Evolutionary conservation across 2,797 vertebrate species (phyloP).

Genomic region (Alectoris magna): DNA sequence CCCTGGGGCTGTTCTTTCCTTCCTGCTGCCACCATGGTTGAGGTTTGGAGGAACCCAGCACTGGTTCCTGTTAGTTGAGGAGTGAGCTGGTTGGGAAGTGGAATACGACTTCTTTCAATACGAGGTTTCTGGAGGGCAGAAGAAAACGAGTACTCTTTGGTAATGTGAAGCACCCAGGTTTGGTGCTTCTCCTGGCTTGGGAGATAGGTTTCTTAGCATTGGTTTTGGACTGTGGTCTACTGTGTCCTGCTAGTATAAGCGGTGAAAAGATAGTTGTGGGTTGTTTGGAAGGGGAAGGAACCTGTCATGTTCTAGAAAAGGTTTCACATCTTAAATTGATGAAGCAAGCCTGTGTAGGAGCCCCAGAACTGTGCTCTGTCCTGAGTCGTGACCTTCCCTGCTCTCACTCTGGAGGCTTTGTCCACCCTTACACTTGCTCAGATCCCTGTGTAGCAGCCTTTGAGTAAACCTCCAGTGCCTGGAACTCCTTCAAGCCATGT

Average conservation of each 20-base stretch:
- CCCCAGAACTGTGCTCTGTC: rapidly evolving
- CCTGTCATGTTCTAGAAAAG: not conserved
- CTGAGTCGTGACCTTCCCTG: not conserved
- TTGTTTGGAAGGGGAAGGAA: not conserved
- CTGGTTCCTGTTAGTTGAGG: not conserved
- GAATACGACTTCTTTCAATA: not conserved
- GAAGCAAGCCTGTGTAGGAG: not conserved
- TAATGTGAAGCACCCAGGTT: not conserved
- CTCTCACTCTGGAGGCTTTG: not conserved
- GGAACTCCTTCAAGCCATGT: not conserved
- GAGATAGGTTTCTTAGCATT: not conserved
- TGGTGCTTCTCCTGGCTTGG: not conserved
- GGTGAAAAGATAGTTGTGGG: not conserved
- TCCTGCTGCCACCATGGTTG: rapidly evolving
- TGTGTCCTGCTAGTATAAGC: not conserved
- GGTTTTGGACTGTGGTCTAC: not conserved
- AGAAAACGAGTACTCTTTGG: not conserved
- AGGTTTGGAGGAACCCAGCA: not conserved
- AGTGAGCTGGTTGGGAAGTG: rapidly evolving
- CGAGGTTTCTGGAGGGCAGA: not conserved
- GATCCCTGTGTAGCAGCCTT: not conserved
- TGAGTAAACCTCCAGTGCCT: not conserved
- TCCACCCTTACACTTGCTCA: not conserved
- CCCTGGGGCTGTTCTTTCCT: not conserved
- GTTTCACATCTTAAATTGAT: slow-evolving; percentile 1